Evolutionary conservation across 37 sponge, comb jelly and placozoan genomes (phyloP), one percentile per base, ranked within the genome.

Genomic region (Mnemiopsis leidyi): DNA sequence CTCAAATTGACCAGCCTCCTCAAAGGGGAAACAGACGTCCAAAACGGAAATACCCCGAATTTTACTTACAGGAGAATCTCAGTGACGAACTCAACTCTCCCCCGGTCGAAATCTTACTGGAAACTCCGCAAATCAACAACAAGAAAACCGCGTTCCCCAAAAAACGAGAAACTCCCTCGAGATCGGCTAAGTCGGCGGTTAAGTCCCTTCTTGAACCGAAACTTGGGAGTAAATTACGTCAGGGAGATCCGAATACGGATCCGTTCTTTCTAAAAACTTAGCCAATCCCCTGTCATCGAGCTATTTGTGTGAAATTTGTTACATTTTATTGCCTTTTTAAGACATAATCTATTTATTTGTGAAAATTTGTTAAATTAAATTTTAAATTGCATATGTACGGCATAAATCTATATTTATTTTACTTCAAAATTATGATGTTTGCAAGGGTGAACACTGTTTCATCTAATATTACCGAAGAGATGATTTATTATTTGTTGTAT

Each of bases 221-320:
- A 32, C 35, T 77, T 2, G 7, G 35, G 18, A 36, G 35, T 32
- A 77, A 77, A 32, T 77, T 77, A 32, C 32, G 79, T 16, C 79
- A 77, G 18, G 79, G 79, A 77, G 79, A 77, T 32, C 36, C 79
- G 13, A 48, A n/a, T n/a, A n/a, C n/a, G n/a, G n/a, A n/a, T n/a
- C n/a, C n/a, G n/a, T n/a, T n/a, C n/a, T n/a, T n/a, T n/a, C n/a
- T n/a, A n/a, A n/a, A n/a, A n/a, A n/a, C n/a, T n/a, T n/a, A n/a
- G n/a, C n/a, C n/a, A n/a, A n/a, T n/a, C n/a, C n/a, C n/a, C n/a
- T n/a, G n/a, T n/a, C n/a, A n/a, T n/a, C n/a, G n/a, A n/a, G n/a
- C n/a, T n/a, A n/a, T n/a, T n/a, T n/a, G n/a, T n/a, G n/a, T n/a
- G n/a, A n/a, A n/a, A n/a, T n/a, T n/a, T n/a, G n/a, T n/a, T n/a